Base-by-base conservation (phyloP, 2,797 vertebrate species). In the Microctenopoma stevenorrisi region DNA sequence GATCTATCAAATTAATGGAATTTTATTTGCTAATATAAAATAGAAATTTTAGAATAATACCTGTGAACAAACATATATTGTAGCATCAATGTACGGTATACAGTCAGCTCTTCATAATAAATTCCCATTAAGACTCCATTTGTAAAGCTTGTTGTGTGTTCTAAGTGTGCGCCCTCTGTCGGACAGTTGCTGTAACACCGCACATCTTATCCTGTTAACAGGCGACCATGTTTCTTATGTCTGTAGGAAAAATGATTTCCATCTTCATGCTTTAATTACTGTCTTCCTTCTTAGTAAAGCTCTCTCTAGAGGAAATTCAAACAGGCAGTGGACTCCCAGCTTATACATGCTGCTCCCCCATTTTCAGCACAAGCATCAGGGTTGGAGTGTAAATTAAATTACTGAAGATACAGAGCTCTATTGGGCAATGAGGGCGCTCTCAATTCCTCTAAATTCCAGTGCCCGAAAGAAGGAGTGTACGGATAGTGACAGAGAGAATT, bases 371-470 rank as follows among this genome's bases (percentile, higher is more conserved):
- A 79, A 68, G 78, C 81, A 74, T 53, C 11, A 7, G 66, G 64
- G 78, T 71, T 67, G 67, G 68, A 81, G 88, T 84, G 84, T 74
- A 90, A 91, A 93, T 90, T 84, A 61, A 90, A 92, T 90, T 91
- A 86, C 76, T 66, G 78, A 74, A 82, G 81, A 85, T 84, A 75
- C 40, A 65, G 77, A 77, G 85, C 75, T 81, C 74, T 75, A 72
- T 63, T 59, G 86, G 75, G 71, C 68, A 77, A 65, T 8, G 64
- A 72, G 56, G 81, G 72, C 47, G 65, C 70, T 72, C 55, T 69
- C 33, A 4, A 54, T 85, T 80, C 68, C 43, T 18, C 59, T 74
- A 72, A 68, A 91, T 81, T 79, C 78, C 68, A 52, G 11, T 49
- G 53, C 48, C 26, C 43, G 25, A 43, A 51, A 59, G 65, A 46